A percentile compares a stretch with the other conserved stretches of the same genome.
phyloP scores from a whole-genome alignment of 2,888 invertebrate genomes.

The Agriopis leucophaearia region DNA sequence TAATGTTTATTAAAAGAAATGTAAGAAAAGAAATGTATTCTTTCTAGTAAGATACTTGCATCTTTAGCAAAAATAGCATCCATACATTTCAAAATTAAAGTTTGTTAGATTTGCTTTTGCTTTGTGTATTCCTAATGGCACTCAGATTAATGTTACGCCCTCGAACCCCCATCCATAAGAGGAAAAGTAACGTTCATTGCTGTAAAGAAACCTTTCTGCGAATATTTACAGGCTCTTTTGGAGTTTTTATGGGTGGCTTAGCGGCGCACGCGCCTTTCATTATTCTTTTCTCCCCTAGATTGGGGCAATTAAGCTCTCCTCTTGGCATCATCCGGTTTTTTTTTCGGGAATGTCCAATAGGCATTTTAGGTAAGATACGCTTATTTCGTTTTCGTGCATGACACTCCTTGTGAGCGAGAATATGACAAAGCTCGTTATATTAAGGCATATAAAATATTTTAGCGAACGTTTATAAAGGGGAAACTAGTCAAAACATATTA shows the following conservation, averaged over 20 bases:
- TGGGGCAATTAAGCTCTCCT: conserved; percentile 30
- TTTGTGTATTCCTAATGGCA: conserved; percentile 35
- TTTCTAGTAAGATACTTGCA: not conserved
- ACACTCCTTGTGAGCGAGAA: not conserved
- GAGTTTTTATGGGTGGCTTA: conserved; percentile 41
- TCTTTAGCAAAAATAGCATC: not conserved
- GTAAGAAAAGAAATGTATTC: not conserved
- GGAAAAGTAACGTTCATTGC: conserved; percentile 36
- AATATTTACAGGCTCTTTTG: conserved; percentile 44
- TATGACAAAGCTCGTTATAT: not conserved
- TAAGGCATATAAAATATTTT: too few relatives aligned
- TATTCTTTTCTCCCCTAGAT: conserved; percentile 37
- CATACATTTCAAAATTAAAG: not conserved
- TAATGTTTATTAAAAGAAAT: too few relatives aligned
- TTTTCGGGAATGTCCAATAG: not conserved
- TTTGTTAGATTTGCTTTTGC: conserved; percentile 33
- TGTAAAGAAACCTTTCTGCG: conserved; percentile 28
- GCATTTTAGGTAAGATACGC: not conserved
- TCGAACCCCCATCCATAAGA: conserved; percentile 36
- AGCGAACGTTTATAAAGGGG: too few relatives aligned
- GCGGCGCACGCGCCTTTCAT: conserved; percentile 36
- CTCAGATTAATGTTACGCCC: conserved; percentile 39
- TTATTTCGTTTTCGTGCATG: not conserved
- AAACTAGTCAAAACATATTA: not conserved
- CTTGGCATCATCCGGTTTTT: not conserved